Evolutionary conservation across 2,888 invertebrate genomes (phyloP).

Genomic region (Leptarthrus brevirostris): DNA sequence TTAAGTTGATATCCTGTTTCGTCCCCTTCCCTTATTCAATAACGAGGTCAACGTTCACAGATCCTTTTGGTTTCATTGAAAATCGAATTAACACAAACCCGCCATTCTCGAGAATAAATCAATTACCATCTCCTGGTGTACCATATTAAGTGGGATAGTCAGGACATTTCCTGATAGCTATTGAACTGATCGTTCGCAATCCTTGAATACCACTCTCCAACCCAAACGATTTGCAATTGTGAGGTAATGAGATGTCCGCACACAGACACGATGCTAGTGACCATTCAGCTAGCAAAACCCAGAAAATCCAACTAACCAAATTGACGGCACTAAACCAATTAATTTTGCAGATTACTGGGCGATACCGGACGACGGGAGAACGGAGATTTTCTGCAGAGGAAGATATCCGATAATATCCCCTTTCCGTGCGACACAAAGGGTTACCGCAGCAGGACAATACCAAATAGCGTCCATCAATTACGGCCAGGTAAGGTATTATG

Average conservation of each 20-base stretch:
- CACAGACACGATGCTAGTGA: constrained; percentile 13
- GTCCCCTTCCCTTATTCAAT: too few species aligned
- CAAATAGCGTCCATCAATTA: constrained; percentile 70
- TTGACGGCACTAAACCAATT: constrained; percentile 54
- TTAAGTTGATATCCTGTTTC: constrained; percentile 1
- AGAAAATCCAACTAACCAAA: constrained; percentile 37
- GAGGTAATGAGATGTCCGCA: constrained; percentile 51
- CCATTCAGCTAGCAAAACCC: constrained; percentile 10
- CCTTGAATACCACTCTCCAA: constrained; percentile 42
- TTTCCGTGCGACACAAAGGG: constrained; percentile 65
- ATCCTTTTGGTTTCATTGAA: constrained; percentile 3
- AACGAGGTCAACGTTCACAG: constrained; percentile 33
- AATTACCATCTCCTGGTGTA: constrained; percentile 38
- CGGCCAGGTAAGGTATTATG: constrained; percentile 63
- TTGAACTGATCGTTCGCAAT: constrained; percentile 19
- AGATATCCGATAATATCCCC: constrained; percentile 56
- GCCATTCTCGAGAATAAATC: constrained; percentile 42
- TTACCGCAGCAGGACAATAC: constrained; percentile 62
- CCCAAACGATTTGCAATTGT: constrained; percentile 50
- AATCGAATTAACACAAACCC: constrained; percentile 48
- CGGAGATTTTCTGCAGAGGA: constrained; percentile 59
- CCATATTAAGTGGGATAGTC: constrained; percentile 41
- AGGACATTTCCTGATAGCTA: constrained; percentile 35
- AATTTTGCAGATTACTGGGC: constrained; percentile 54
- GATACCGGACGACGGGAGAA: constrained; percentile 53